Evolutionary conservation across 2,797 vertebrate genomes (phyloP).

Genomic region (Cephalopachus bancanus): DNA sequence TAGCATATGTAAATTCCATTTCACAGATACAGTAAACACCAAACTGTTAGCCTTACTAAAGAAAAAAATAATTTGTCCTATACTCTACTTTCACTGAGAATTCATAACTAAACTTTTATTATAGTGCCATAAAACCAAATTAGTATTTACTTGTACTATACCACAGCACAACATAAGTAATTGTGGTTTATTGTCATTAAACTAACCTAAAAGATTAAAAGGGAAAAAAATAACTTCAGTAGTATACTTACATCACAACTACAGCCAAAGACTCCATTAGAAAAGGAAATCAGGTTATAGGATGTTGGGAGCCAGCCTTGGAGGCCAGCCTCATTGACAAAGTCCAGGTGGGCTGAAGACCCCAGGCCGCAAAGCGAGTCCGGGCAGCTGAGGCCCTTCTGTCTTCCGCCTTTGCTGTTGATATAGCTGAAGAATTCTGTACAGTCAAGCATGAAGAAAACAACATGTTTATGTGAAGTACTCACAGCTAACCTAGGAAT

Average conservation of each 20-base stretch:
- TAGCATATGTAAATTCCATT: conserved; percentile 41
- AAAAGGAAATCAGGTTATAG: conserved; percentile 92
- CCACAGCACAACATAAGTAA: neutral
- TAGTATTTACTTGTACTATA: conserved; percentile 11
- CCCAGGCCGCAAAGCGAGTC: no score
- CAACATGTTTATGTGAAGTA: no score
- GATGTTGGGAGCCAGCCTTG: conserved; percentile 82
- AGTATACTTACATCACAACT: conserved; percentile 94
- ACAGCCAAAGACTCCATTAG: conserved; percentile 93
- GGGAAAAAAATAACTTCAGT: neutral
- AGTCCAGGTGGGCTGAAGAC: no score
- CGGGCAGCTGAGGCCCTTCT: no score
- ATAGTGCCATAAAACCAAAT: neutral
- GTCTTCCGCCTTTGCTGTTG: no score
- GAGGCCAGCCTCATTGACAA: no score
- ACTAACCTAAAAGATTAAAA: conserved; percentile 51
- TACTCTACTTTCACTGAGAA: conserved; percentile 38
- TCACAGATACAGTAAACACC: neutral
- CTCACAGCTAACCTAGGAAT: no score
- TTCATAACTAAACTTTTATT: conserved; percentile 37
- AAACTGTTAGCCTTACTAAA: conserved; percentile 34
- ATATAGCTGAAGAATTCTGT: no score
- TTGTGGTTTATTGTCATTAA: neutral
- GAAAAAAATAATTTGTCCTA: conserved; percentile 39
- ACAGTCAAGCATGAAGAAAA: no score